Conservation (phyloP, 2,113 vertebrate genomes). For the Hypanus sabinus region DNA sequence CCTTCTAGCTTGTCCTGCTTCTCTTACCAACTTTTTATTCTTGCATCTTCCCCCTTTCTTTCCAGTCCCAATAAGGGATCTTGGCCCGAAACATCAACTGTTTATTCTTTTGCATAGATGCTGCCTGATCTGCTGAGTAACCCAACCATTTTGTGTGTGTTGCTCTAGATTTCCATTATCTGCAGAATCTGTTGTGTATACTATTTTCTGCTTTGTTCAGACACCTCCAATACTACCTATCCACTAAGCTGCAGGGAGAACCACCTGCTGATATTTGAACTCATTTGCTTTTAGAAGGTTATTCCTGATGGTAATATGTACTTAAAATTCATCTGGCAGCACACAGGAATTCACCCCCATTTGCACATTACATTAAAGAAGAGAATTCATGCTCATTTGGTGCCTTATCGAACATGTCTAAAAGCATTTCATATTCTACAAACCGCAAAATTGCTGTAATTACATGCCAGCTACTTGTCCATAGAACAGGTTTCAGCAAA, state of each 20-base stretch:
- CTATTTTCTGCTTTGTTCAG: not conserved
- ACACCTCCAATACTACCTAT: not conserved
- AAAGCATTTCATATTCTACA: not conserved
- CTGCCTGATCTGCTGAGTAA: too few species aligned
- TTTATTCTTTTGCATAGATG: too few species aligned
- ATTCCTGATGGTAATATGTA: not conserved
- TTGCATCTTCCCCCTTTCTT: too few species aligned
- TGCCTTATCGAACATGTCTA: not conserved
- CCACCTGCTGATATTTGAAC: not conserved
- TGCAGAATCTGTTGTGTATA: too few species aligned
- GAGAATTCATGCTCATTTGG: not conserved
- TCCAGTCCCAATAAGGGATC: too few species aligned
- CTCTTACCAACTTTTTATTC: too few species aligned
- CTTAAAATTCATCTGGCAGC: not conserved
- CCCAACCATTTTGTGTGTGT: too few species aligned
- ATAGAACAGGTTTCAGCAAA: not conserved
- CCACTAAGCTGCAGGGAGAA: not conserved
- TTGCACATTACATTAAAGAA: not conserved
- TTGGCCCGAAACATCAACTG: too few species aligned
- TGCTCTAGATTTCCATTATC: too few species aligned
- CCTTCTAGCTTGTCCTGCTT: too few species aligned
- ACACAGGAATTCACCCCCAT: not conserved
- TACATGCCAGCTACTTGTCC: not conserved
- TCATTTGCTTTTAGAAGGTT: not conserved
- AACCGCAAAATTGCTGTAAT: not conserved